Conservation (phyloP, 2,797 vertebrate species). For the Microctenopoma stevenorrisi region DNA sequence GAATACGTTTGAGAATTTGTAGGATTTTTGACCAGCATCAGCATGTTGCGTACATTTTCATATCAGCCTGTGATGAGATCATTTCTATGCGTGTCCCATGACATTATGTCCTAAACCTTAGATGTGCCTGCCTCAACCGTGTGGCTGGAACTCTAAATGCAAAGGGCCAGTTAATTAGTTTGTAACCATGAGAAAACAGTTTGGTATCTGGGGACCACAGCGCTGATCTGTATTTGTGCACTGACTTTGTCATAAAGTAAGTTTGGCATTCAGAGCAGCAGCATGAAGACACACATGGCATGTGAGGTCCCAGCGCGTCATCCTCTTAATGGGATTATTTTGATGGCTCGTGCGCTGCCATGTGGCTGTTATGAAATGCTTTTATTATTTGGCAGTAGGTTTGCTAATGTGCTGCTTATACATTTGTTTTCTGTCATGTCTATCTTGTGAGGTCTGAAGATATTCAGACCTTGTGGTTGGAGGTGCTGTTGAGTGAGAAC, state of each 20-base stretch:
- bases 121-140: constrained; percentile 11
- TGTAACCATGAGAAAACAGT: constrained; percentile 26
- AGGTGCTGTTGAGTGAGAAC: constrained; percentile 6
- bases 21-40: neutral
- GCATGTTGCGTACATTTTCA: neutral
- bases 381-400: neutral
- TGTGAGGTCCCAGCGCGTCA: constrained; percentile 43
- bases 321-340: constrained; percentile 59
- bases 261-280: constrained; percentile 32
- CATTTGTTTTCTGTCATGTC: neutral
- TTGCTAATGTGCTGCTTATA: neutral
- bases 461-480: neutral
- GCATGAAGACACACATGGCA: neutral
- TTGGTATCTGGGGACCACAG: constrained; percentile 23
- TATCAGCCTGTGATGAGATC: neutral
- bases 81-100: neutral
- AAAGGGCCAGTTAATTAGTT: constrained; percentile 23
- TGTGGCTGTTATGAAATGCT: constrained; percentile 28
- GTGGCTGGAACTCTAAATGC: constrained; percentile 5
- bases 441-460: no score
- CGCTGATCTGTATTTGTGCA: neutral
- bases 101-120: neutral
- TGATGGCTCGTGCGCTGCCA: constrained; percentile 24
- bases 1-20: no score
- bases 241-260: constrained; percentile 19